Percentiles rank a stretch among this genome's conserved stretches.
phyloP scores from a whole-genome alignment of 2,797 vertebrate genomes.

The Odontamblyopus rebecca region DNA sequence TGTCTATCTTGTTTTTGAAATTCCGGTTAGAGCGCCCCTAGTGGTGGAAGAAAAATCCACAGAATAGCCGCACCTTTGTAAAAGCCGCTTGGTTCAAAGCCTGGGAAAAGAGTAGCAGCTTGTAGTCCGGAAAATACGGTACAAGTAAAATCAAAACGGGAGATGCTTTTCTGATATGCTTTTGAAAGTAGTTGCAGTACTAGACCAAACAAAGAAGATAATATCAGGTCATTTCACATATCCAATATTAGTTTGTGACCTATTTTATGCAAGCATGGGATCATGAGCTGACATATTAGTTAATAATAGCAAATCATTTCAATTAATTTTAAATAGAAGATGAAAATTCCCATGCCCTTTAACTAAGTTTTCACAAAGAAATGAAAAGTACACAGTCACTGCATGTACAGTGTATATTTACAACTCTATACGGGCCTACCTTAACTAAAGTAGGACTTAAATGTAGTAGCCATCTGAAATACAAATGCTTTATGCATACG shows the following conservation, averaged over 20 bases:
- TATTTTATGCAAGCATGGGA: not conserved
- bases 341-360: not conserved
- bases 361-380: not conserved
- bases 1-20: too few species aligned
- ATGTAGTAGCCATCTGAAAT: constrained; percentile 5
- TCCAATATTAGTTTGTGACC: not conserved
- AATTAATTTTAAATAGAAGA: not conserved
- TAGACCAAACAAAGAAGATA: not conserved
- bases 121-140: too few species aligned
- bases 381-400: not conserved
- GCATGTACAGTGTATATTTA: not conserved
- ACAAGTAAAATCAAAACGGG: not conserved
- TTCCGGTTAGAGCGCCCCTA: too few species aligned
- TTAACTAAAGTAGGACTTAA: constrained; percentile 3
- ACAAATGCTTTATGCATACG: not conserved
- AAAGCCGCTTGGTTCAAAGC: too few species aligned
- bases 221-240: not conserved
- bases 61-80: too few species aligned
- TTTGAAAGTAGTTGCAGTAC: not conserved
- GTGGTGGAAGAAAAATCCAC: too few species aligned
- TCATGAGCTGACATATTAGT: not conserved
- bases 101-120: too few species aligned
- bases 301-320: not conserved
- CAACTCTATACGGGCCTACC: not conserved
- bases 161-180: not conserved